phyloP scores from a whole-genome alignment of 2,797 vertebrate genomes.

The Monodelphis domestica region DNA sequence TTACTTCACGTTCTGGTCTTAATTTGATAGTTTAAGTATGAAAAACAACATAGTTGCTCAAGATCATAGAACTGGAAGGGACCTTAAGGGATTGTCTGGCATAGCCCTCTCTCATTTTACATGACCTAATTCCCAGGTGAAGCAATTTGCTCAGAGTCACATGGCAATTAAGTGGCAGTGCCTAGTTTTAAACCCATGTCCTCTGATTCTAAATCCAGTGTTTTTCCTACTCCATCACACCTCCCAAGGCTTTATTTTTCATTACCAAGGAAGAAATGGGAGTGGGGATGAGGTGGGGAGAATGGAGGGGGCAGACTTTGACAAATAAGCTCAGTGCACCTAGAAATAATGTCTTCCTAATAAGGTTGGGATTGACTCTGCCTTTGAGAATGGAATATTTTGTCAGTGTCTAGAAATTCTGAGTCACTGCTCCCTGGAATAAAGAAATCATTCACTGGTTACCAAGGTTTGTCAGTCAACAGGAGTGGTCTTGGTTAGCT shows the following conservation, averaged over 20 bases:
- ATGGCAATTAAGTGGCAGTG: neutral
- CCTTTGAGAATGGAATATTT: neutral
- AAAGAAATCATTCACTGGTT: neutral
- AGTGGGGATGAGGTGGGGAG: no score
- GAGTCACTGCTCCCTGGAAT: neutral
- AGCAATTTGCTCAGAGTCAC: neutral
- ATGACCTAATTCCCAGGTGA: neutral
- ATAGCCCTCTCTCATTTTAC: neutral
- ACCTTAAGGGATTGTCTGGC: no score
- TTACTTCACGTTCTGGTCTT: neutral
- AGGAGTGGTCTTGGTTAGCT: neutral
- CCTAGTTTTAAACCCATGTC: neutral
- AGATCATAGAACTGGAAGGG: no score
- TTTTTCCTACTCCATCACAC: neutral
- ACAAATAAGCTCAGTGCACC: neutral
- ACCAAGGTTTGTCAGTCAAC: conserved; percentile 5
- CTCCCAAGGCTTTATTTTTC: neutral
- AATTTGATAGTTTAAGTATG: neutral
- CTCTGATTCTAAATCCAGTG: neutral
- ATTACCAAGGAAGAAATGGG: neutral
- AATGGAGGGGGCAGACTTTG: neutral
- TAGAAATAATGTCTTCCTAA: neutral
- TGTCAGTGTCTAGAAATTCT: conserved; percentile 36
- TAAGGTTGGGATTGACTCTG: neutral
- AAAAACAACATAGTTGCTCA: conserved; percentile 16